These are phyloP conservation scores for Mesodorylaimus sp. DNA, from an alignment of 2,888 invertebrate genomes.

Conservation along the genomic window DNA sequence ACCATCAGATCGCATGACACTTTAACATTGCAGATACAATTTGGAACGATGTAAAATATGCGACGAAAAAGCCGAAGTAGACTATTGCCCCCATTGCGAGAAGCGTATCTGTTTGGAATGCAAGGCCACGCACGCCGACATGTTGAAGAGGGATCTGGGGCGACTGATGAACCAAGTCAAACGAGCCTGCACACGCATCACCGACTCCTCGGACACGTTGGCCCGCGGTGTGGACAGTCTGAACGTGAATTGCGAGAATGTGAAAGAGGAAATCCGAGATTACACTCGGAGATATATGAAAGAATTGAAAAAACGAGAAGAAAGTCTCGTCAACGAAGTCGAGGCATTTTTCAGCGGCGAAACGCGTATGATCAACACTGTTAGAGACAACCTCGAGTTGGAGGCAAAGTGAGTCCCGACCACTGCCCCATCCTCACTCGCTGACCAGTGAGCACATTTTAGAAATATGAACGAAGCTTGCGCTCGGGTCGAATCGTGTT, in stretches of 20 bases:
- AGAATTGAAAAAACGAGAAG: constrained; percentile 44
- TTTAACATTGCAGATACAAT: constrained; percentile 27
- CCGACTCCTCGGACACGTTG: constrained; percentile 24
- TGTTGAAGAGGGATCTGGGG: constrained; percentile 68
- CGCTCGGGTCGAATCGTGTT: constrained; percentile 61
- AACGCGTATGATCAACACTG: constrained; percentile 52
- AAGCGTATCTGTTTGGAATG: constrained; percentile 91
- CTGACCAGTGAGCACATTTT: not conserved
- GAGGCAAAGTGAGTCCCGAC: constrained; percentile 53
- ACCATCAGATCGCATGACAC: too few species aligned
- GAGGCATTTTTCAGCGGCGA: constrained; percentile 77
- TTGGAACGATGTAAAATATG: constrained; percentile 30
- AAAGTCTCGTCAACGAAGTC: constrained; percentile 38
- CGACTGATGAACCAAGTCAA: constrained; percentile 59
- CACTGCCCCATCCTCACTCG: not conserved
- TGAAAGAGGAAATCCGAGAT: constrained; percentile 81
- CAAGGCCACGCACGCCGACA: constrained; percentile 80
- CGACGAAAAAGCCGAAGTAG: constrained; percentile 29
- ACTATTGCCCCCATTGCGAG: constrained; percentile 78
- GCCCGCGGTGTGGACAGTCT: constrained; percentile 62
- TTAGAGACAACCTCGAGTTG: constrained; percentile 79
- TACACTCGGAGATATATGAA: constrained; percentile 20
- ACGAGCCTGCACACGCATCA: constrained; percentile 23
- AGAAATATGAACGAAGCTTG: constrained; percentile 44
- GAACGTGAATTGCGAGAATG: constrained; percentile 69